A percentile compares a stretch with the other conserved stretches of the same genome.
These are phyloP conservation scores for Hymenochirus boettgeri DNA, from an alignment of 2,113 vertebrate genomes.

Conservation along the genomic window DNA sequence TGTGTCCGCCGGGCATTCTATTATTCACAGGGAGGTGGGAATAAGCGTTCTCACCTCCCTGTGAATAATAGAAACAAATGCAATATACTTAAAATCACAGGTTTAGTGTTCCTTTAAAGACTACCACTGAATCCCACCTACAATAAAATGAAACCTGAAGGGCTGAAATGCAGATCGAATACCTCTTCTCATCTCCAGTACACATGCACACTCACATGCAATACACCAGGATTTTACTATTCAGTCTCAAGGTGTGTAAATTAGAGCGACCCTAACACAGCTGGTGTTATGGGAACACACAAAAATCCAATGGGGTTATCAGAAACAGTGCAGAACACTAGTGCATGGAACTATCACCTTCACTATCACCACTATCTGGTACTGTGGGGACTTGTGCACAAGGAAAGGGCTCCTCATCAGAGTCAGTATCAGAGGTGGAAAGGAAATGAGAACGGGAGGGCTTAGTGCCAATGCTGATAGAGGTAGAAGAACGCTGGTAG, in stretches of 20 bases:
- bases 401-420: slow-evolving; percentile 71
- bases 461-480: slow-evolving; percentile 85
- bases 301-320: slow-evolving; percentile 26
- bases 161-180: too few species aligned
- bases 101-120: too few species aligned
- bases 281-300: slow-evolving; percentile 48
- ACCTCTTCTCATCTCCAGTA: slow-evolving; percentile 3
- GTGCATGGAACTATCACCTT: slow-evolving; percentile 77
- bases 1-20: too few species aligned
- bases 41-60: too few species aligned
- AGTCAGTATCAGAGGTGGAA: slow-evolving; percentile 70
- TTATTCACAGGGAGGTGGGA: too few species aligned
- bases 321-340: slow-evolving; percentile 29
- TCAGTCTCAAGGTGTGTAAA: slow-evolving; percentile 37
- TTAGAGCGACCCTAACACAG: slow-evolving; percentile 32
- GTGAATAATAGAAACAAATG: too few species aligned
- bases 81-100: too few species aligned
- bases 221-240: slow-evolving; percentile 17
- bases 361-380: slow-evolving; percentile 60
- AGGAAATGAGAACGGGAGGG: slow-evolving; percentile 70
- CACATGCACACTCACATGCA: slow-evolving; percentile 48
- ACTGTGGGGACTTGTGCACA: slow-evolving; percentile 66
- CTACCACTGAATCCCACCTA: too few species aligned
- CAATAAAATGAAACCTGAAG: too few species aligned
- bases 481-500: slow-evolving; percentile 89